Evolutionary conservation across 2,113 vertebrate genomes (phyloP), one percentile per base, ranked within the genome.

Genomic region (Chloropsis hardwickii): DNA sequence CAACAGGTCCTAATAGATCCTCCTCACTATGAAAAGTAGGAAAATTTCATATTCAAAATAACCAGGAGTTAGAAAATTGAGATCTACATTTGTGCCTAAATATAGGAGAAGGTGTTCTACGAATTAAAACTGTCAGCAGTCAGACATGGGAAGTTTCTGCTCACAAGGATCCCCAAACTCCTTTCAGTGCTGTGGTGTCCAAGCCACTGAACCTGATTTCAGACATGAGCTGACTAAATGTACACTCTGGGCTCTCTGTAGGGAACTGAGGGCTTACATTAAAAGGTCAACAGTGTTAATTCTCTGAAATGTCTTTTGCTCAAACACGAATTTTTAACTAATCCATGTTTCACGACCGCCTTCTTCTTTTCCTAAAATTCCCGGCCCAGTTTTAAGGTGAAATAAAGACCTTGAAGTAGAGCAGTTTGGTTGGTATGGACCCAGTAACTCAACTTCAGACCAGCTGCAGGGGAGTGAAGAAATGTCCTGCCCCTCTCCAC

Each of bases 361-460:
- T 50, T 44, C 10, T 61, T 8, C 21, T 66, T 62, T 47, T 45
- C 66, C 47, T 70, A 39, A 80, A 70, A 57, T 50, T 39, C 54
- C 69, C 40, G 20, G 9, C 13, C 33, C 2, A 2, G 6, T n/a
- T 81, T 51, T 54, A 57, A 48, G 23, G 25, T 17, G 50, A 87
- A 79, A 82, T 39, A 35, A 82, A 81, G 81, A 47, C 10, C 12
- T 19, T 33, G 6, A 12, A 33, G 42, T 3, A 7, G 28, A 47
- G 40, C 48, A 69, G 57, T 25, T n/a, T 62, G n/a, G 4, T 28
- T 74, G 64, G 27, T 16, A 19, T 9, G 14, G 50, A 48, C 4
- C 14, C 42, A 50, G 57, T 60, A 92, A 95, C 86, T 93, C 88
- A 90, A 42, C 86, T 74, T 78, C 48, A 94, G 87, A 91, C 80